Base-by-base conservation (phyloP, 2,113 vertebrate genomes). In the Oryzias celebensis region DNA sequence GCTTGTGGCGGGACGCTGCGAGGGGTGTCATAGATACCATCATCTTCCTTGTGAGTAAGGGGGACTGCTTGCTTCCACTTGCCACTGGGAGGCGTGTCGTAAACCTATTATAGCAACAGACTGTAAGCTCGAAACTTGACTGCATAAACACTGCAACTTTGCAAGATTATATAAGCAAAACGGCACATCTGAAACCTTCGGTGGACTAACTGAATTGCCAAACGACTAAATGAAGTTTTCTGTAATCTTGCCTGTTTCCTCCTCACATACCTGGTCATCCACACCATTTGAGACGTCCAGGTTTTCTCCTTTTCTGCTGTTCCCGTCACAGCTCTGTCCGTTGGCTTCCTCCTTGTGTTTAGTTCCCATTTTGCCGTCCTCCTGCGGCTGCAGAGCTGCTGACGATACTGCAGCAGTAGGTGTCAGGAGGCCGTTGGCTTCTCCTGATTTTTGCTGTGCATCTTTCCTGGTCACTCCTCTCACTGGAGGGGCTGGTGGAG, bases 1-100 rank as follows among this genome's bases (percentile, higher is more conserved):
- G 58, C 48, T 49, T 76, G 85, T 14, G 85, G 78, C 31, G 88
- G 87, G 54, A 91, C 48, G 44, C 83, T 60, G 28, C 92, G 90
- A 13, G 92, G 92, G 47, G 91, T 92, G 78, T 93, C 91, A 24
- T 93, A 93, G 74, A 93, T 92, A 62, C 88, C 80, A 17, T 92
- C 89, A 4, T 86, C 86, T 20, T 74, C 59, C 20, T 53, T 62
- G 1, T 75, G 52, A n/a, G 73, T 43, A 22, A 82, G 50, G 1
- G 72, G 65, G 52, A 86, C 78, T 1, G 82, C 63, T 23, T 87
- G 83, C 71, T 91, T 89, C 91, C 91, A 92, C 54, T 89, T 77
- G 58, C 87, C 89, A 57, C 80, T 89, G 8, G 92, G 91, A 56
- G 91, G 91, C 2, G 91, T 93, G 48, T 93, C 92, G 44, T 93